These are phyloP conservation scores for Nyctalus aviator DNA, from an alignment of 2,797 vertebrate species.

Conservation along the genomic window DNA sequence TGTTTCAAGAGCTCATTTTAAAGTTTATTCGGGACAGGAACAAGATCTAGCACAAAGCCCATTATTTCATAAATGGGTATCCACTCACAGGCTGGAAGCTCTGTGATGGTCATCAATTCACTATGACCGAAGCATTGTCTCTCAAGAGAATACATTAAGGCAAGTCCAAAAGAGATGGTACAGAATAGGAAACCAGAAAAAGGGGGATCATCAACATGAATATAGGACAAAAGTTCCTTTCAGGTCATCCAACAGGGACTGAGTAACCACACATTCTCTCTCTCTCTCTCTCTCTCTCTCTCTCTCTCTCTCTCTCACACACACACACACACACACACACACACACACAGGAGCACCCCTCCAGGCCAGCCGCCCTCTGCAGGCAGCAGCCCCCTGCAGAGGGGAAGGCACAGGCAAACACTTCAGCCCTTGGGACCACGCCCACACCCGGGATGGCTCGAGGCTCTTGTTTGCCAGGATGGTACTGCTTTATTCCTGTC, in stretches of 20 bases:
- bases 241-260: not conserved
- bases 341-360: not conserved
- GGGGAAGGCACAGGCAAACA: not conserved
- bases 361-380: not conserved
- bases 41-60: not conserved
- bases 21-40: not conserved
- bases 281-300: too few species aligned
- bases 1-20: not conserved
- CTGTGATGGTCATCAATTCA: not conserved
- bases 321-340: too few species aligned
- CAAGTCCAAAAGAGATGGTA: not conserved
- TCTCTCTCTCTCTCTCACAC: too few species aligned
- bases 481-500: not conserved
- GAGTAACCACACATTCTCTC: not conserved
- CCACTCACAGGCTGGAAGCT: not conserved
- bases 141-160: not conserved
- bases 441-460: not conserved
- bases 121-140: not conserved
- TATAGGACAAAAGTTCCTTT: not conserved
- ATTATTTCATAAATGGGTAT: not conserved
- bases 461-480: not conserved
- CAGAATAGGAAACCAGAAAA: not conserved
- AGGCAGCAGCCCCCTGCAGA: not conserved
- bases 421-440: not conserved
- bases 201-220: not conserved